Conservation (phyloP, 2,888 invertebrate genomes). For the Tenthredo distinguenda region DNA sequence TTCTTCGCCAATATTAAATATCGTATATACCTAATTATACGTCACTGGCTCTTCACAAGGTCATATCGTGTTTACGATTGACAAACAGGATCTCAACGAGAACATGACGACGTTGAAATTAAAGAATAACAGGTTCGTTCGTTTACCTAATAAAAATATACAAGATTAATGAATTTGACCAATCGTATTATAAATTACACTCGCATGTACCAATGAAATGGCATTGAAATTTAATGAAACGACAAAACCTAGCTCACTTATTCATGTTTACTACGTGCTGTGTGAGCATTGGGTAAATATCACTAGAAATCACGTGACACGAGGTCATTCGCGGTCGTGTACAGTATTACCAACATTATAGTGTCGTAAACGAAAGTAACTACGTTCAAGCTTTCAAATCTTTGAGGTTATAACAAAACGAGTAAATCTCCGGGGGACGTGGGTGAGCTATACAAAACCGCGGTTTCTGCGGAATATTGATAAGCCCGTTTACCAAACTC, state of each 20-base stretch:
- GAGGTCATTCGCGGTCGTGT: conserved; percentile 40
- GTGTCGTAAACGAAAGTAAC: conserved; percentile 27
- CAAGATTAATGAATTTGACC: background rate
- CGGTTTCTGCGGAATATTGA: conserved; percentile 39
- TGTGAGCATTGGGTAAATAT: background rate
- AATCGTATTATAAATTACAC: background rate
- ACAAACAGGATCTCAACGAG: conserved; percentile 12
- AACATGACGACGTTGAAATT: conserved; percentile 28
- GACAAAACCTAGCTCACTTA: background rate
- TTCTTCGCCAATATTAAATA: conserved; percentile 13
- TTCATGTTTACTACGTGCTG: background rate
- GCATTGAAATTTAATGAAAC: background rate
- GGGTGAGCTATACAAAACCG: conserved; percentile 54
- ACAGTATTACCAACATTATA: conserved; percentile 30
- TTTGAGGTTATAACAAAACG: conserved; percentile 69
- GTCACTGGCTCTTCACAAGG: conserved; percentile 31
- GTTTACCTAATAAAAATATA: conserved; percentile 9
- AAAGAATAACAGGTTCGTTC: conserved; percentile 11
- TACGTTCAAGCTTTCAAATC: conserved; percentile 60
- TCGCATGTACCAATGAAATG: background rate
- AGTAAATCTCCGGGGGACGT: conserved; percentile 48
- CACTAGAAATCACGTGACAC: conserved; percentile 31
- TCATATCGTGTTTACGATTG: conserved; percentile 38
- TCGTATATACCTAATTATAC: background rate
- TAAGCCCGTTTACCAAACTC: background rate